Conservation (phyloP, 2,888 invertebrate species). For the Psylliodes chrysocephalus region DNA sequence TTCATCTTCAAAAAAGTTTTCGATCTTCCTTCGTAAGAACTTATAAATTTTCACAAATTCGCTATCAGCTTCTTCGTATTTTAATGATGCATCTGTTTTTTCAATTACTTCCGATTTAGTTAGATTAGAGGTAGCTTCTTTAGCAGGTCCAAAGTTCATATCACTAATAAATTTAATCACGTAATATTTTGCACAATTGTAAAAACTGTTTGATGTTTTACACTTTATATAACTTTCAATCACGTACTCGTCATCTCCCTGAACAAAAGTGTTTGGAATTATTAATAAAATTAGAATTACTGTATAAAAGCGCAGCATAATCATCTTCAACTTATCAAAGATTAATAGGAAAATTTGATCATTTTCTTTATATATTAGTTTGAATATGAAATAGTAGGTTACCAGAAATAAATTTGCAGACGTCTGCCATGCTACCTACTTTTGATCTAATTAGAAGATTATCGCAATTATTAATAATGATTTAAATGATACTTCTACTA, state of each 20-base stretch:
- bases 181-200: conserved; percentile 6
- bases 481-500: too few relatives aligned
- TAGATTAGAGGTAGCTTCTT: neutral
- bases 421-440: too few relatives aligned
- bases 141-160: neutral
- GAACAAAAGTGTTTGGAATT: neutral
- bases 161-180: conserved; percentile 5
- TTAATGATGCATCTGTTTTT: neutral
- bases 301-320: neutral
- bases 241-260: conserved; percentile 4
- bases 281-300: neutral
- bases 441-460: too few relatives aligned
- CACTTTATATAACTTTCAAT: neutral
- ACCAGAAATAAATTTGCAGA: too few relatives aligned
- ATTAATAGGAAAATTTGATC: too few relatives aligned
- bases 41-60: conserved; percentile 53
- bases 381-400: too few relatives aligned
- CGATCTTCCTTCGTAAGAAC: conserved; percentile 53
- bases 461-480: too few relatives aligned
- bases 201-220: neutral
- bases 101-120: neutral
- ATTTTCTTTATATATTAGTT: too few relatives aligned
- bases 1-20: conserved; percentile 29
- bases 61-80: neutral
- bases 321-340: neutral